Percentiles rank a stretch among this genome's conserved stretches.
These are phyloP conservation scores for Hydrotaea cyrtoneurina DNA, from an alignment of 2,888 invertebrate species.

Conservation along the genomic window DNA sequence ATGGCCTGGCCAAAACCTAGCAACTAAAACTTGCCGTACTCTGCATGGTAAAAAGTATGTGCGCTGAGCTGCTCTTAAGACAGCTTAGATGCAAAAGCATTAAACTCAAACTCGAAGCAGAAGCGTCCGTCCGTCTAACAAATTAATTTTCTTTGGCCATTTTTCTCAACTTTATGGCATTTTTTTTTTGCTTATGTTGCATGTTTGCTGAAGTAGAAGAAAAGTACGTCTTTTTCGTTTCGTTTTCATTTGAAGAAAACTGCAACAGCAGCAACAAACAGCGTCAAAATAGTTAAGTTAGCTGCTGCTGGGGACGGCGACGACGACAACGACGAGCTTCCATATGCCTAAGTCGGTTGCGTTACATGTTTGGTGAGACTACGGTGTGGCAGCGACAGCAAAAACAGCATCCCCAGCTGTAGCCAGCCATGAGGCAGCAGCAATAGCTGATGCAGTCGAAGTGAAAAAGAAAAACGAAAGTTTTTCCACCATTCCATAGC, in stretches of 20 bases:
- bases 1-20: constrained; percentile 40
- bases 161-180: not conserved
- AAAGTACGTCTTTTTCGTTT: constrained; percentile 58
- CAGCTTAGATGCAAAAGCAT: not conserved
- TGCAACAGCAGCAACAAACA: constrained; percentile 27
- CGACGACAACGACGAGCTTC: constrained; percentile 10
- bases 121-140: constrained; percentile 16
- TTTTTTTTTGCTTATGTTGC: constrained; percentile 37
- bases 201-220: constrained; percentile 40
- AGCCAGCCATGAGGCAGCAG: constrained; percentile 5
- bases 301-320: not conserved
- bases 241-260: constrained; percentile 62
- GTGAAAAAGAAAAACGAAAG: constrained; percentile 78
- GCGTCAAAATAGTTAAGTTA: not conserved
- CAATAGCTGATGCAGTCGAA: constrained; percentile 20
- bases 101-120: constrained; percentile 20
- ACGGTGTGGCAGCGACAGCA: too few relatives aligned
- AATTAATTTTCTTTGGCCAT: constrained; percentile 42
- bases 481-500: constrained; percentile 75
- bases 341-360: constrained; percentile 3
- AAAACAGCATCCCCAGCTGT: not conserved
- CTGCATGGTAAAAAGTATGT: not conserved
- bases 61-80: too few relatives aligned
- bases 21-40: constrained; percentile 31
- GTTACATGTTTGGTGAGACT: constrained; percentile 34